These are phyloP conservation scores for Pollenia labialis DNA, from an alignment of 2,888 invertebrate genomes.

Conservation along the genomic window DNA sequence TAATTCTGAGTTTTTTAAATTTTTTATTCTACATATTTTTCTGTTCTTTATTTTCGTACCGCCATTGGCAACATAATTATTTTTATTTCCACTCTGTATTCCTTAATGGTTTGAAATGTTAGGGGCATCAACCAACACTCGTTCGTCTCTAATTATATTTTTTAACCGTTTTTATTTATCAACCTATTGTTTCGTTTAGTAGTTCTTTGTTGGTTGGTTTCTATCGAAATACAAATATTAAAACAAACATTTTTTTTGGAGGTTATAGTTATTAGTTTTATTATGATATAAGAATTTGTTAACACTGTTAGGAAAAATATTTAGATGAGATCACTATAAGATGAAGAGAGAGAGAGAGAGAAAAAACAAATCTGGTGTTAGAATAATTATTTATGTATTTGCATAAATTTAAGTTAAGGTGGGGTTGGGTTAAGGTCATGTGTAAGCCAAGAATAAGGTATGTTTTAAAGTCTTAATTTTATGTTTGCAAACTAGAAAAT, in stretches of 20 bases:
- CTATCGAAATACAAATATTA: constrained; percentile 45
- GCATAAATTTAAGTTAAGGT: constrained; percentile 28
- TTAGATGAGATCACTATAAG: constrained; percentile 50
- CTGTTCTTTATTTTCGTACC: constrained; percentile 45
- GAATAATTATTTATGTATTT: constrained; percentile 33
- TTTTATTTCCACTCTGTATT: constrained; percentile 56
- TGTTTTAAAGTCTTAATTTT: neutral
- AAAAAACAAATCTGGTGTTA: constrained; percentile 41
- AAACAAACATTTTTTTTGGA: constrained; percentile 32
- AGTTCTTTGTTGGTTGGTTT: constrained; percentile 47
- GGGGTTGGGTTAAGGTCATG: constrained; percentile 45
- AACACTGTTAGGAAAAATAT: constrained; percentile 35
- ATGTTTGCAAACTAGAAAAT: neutral
- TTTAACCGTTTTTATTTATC: constrained; percentile 37
- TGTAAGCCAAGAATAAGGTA: constrained; percentile 1
- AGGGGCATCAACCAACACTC: constrained; percentile 65
- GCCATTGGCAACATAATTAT: constrained; percentile 68
- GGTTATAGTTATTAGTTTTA: constrained; percentile 46
- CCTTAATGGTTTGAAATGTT: constrained; percentile 60
- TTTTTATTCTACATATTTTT: constrained; percentile 39
- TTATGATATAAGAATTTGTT: constrained; percentile 40
- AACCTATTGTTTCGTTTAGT: constrained; percentile 49
- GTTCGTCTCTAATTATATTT: constrained; percentile 61
- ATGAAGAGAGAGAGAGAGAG: neutral
- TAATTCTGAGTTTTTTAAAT: constrained; percentile 47